These are phyloP conservation scores for Pygathrix nemaeus DNA, from an alignment of 2,113 vertebrate species.

Conservation along the genomic window DNA sequence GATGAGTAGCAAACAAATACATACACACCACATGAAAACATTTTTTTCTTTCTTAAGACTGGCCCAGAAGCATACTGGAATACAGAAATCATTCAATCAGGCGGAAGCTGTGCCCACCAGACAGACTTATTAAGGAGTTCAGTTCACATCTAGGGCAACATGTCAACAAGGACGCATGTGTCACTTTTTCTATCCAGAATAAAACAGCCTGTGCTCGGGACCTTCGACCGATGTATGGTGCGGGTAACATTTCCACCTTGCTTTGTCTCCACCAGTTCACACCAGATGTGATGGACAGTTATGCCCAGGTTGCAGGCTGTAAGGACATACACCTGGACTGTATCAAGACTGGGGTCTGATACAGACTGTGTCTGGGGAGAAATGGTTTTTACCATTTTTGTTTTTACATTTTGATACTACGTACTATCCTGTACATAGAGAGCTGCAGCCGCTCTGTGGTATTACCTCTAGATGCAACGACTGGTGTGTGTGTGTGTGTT, in stretches of 20 bases:
- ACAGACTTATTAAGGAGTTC: not conserved
- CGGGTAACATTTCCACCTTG: too few relatives aligned
- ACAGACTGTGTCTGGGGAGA: not conserved
- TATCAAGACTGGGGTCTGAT: not conserved
- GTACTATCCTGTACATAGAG: not conserved
- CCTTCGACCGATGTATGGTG: not conserved
- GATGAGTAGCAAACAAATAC: too few relatives aligned
- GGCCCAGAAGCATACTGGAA: not conserved
- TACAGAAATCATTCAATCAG: not conserved
- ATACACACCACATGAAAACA: not conserved
- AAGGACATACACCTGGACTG: not conserved
- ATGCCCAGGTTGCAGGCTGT: not conserved
- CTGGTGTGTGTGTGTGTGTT: not conserved
- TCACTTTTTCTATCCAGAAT: too few relatives aligned
- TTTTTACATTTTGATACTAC: too few relatives aligned
- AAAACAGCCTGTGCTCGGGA: not conserved
- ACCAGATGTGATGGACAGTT: too few relatives aligned
- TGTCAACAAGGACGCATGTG: fast-evolving
- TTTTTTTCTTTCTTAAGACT: not conserved
- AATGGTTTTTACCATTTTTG: not conserved
- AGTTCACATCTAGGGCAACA: not conserved
- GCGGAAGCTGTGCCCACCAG: not conserved
- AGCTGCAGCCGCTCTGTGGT: not conserved
- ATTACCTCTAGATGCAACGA: not conserved
- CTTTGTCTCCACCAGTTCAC: not conserved